These are phyloP conservation scores for Anthrax anthrax DNA, from an alignment of 2,888 invertebrate genomes.

Conservation along the genomic window DNA sequence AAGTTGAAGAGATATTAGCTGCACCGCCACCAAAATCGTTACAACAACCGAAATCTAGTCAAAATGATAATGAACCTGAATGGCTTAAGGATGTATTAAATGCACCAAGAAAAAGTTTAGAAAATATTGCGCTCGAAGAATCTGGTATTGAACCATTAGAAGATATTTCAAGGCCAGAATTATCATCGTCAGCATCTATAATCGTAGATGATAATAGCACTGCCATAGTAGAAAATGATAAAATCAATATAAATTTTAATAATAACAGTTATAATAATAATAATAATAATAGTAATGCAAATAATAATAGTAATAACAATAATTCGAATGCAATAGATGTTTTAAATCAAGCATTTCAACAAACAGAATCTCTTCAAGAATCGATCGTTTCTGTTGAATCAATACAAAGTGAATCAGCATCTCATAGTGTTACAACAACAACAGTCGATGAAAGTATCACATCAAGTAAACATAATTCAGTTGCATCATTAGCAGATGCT, in stretches of 20 bases:
- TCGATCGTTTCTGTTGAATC: conserved; percentile 33
- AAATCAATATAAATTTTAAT: too few relatives aligned
- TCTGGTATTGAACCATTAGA: conserved; percentile 5
- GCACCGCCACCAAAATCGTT: conserved; percentile 39
- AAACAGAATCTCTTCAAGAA: conserved; percentile 27
- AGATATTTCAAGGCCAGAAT: conserved; percentile 17
- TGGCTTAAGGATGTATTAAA: conserved; percentile 45
- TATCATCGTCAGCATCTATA: conserved; percentile 24
- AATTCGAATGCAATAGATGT: conserved; percentile 4
- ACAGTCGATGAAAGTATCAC: conserved; percentile 34
- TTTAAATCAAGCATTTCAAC: conserved; percentile 12
- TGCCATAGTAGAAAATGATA: conserved; percentile 2
- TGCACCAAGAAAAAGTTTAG: conserved; percentile 36
- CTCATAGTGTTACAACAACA: conserved; percentile 28
- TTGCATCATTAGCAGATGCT: conserved; percentile 34
- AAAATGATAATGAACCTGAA: conserved; percentile 27
- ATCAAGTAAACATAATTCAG: conserved; percentile 30
- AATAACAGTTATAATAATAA: too few relatives aligned
- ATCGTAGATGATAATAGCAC: conserved; percentile 20
- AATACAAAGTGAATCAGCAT: conserved; percentile 24
- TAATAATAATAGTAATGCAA: too few relatives aligned
- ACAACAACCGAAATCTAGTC: conserved; percentile 15
- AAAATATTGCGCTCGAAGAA: conserved; percentile 17
- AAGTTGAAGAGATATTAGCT: conserved; percentile 67
- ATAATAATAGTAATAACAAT: background rate